Conservation (phyloP, 2,113 vertebrate species). For the Hippocampus mohnikei region DNA sequence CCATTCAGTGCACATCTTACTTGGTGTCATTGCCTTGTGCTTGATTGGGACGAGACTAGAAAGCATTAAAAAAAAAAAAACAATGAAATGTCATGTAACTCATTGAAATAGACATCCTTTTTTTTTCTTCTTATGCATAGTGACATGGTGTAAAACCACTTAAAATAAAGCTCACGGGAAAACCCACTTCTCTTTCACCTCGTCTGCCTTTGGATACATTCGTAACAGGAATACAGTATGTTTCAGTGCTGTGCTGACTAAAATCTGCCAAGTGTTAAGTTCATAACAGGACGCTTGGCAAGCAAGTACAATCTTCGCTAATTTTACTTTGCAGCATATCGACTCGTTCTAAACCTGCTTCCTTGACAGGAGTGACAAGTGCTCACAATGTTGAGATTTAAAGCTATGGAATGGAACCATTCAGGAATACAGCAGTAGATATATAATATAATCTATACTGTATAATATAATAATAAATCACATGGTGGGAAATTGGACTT, state of each 20-base stretch:
- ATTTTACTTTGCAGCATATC: slow-evolving; percentile 5
- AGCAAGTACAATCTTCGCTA: slow-evolving; percentile 23
- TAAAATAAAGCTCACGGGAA: slow-evolving; percentile 36
- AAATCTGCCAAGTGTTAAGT: slow-evolving; percentile 1
- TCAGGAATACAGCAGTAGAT: neutral
- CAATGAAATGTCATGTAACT: neutral
- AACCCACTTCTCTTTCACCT: too few relatives aligned
- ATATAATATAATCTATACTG: too few relatives aligned
- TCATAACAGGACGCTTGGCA: slow-evolving; percentile 13
- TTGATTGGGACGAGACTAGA: neutral
- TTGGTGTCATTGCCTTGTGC: slow-evolving; percentile 6
- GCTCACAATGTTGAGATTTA: neutral
- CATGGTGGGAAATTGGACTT: neutral
- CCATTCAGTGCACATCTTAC: slow-evolving; percentile 1
- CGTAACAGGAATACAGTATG: neutral
- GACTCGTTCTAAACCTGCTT: slow-evolving; percentile 15
- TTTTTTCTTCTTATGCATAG: neutral
- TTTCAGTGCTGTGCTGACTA: slow-evolving; percentile 1
- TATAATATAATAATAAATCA: too few relatives aligned
- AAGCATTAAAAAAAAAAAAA: neutral
- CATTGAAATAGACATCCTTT: neutral
- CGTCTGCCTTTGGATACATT: slow-evolving; percentile 52
- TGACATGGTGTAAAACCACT: slow-evolving; percentile 6
- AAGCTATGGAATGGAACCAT: slow-evolving; percentile 3
- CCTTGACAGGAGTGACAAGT: neutral